Evolutionary conservation across 2,113 vertebrate genomes (phyloP), one percentile per base, ranked within the genome.

Genomic region (Chlamydotis undulata): DNA sequence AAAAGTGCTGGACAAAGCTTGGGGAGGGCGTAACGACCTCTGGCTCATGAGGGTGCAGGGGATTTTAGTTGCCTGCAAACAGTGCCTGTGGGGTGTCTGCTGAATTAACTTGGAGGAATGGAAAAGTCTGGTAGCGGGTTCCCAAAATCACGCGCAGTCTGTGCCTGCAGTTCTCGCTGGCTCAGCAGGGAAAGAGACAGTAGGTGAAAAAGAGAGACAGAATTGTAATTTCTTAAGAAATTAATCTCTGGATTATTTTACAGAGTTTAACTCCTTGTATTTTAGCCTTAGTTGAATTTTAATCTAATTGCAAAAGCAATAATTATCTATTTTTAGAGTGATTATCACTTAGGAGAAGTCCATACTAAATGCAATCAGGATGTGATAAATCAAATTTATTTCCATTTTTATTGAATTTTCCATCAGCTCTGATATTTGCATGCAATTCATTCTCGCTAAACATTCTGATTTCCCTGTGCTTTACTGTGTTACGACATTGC

Each of bases 371-470:
- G 31, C 56, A 84, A 91, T 25, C 52, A 50, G 69, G 22, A 87
- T 75, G 69, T 52, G 52, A 60, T 60, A 93, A 83, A 87, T 82
- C 56, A 55, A 29, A 70, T 82, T 55, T n/a, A 43, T 71, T 96
- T 63, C 43, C 52, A 12, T 14, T 68, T 56, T n/a, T 22, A 19
- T 65, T 87, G 64, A 18, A 5, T 81, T 74, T 90, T 35, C 56
- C 25, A 16, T 55, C 83, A 39, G 14, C 47, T 76, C 45, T 7
- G 8, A 14, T 47, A 25, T 22, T 83, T 25, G 33, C 59, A 33
- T 18, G 33, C 31, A 52, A 25, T 68, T 76, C 29, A 26, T 86
- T 59, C 29, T 63, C 68, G 21, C 29, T 81, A 64, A 84, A 57
- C 43, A 5, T 41, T 2, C 14, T 7, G 49, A 61, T 84, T 81